phyloP scores from a whole-genome alignment of 1,140 invertebrate genomes.

The Apis mellifera region DNA sequence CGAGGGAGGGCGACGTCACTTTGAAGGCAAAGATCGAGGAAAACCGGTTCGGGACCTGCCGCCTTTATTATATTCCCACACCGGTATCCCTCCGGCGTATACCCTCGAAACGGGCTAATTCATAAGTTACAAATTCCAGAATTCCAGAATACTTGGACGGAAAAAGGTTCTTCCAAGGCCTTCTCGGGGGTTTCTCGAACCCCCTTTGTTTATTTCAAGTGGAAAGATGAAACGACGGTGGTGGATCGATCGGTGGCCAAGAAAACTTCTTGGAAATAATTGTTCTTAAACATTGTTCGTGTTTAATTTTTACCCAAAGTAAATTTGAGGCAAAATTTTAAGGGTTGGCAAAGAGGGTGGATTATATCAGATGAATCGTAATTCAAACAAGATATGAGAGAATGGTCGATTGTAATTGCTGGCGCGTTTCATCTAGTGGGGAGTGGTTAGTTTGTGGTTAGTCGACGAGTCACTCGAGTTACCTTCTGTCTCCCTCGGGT shows the following conservation, averaged over 20 bases:
- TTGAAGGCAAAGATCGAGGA: slow-evolving; percentile 63
- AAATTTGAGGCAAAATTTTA: no score
- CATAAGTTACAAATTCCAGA: slow-evolving; percentile 53
- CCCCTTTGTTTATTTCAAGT: not conserved
- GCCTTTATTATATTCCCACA: slow-evolving; percentile 53
- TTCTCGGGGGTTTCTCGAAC: not conserved
- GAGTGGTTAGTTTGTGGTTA: not conserved
- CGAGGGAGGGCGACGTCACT: slow-evolving; percentile 49
- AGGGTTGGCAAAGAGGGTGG: no score
- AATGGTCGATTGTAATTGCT: no score
- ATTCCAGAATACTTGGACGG: not conserved
- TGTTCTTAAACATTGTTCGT: no score
- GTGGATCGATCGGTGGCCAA: not conserved
- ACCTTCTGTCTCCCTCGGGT: slow-evolving; percentile 44
- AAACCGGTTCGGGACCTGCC: slow-evolving; percentile 62
- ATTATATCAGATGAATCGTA: no score
- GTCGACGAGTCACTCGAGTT: not conserved
- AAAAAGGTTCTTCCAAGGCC: slow-evolving; percentile 5
- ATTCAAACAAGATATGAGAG: no score
- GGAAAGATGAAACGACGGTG: not conserved
- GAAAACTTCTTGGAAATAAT: no score
- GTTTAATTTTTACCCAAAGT: no score
- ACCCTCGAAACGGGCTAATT: slow-evolving; percentile 49
- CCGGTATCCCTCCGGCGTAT: slow-evolving; percentile 10
- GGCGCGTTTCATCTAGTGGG: not conserved